Conservation (phyloP, 2,797 vertebrate genomes). For the Pangasius macronema region DNA sequence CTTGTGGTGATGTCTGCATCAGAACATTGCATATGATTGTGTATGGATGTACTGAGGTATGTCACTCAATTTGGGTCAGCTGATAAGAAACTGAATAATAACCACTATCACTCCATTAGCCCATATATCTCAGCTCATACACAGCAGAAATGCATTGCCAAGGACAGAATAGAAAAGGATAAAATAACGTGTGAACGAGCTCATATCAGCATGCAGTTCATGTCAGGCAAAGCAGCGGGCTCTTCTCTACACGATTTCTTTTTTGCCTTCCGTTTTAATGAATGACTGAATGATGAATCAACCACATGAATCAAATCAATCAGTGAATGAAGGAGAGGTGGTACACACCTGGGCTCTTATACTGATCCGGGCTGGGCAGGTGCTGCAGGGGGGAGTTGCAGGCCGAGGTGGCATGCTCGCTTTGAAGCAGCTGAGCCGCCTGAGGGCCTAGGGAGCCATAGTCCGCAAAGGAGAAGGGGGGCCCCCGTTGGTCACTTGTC, state of each 20-base stretch:
- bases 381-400: slow-evolving; percentile 71
- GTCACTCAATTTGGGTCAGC: neutral
- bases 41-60: neutral
- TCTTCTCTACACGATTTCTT: slow-evolving; percentile 19
- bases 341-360: slow-evolving; percentile 78
- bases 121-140: slow-evolving; percentile 6
- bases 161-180: slow-evolving; percentile 32
- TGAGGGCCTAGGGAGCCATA: slow-evolving; percentile 77
- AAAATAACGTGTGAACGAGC: slow-evolving; percentile 34
- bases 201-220: slow-evolving; percentile 57
- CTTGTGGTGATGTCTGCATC: neutral
- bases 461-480: slow-evolving; percentile 76
- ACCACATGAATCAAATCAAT: slow-evolving; percentile 58
- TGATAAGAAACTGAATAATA: slow-evolving; percentile 23
- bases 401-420: slow-evolving; percentile 74
- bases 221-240: slow-evolving; percentile 44
- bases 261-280: slow-evolving; percentile 43
- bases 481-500: slow-evolving; percentile 74
- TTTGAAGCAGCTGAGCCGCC: slow-evolving; percentile 76
- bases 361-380: slow-evolving; percentile 74
- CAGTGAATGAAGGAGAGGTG: slow-evolving; percentile 60
- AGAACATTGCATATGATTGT: neutral
- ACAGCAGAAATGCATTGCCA: slow-evolving; percentile 33
- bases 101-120: slow-evolving; percentile 1
- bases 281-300: slow-evolving; percentile 55